Base-by-base conservation (phyloP, 2,888 invertebrate genomes). In the Autographa pulchrina region DNA sequence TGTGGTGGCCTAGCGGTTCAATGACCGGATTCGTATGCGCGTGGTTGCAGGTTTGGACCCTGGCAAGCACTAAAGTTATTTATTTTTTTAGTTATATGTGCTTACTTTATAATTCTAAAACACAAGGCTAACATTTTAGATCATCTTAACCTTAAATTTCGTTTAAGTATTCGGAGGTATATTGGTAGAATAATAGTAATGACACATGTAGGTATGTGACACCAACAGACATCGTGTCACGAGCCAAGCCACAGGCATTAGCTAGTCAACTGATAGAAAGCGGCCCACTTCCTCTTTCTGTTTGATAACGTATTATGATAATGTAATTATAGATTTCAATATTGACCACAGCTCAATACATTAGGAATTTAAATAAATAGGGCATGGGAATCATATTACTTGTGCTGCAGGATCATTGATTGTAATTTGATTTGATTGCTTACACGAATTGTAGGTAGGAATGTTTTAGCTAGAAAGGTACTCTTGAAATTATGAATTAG, bases 201-300 rank as follows among this genome's bases (percentile, higher is more conserved):
- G 20, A 58, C 31, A 32, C 65, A n/a, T 43, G 14, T n/a, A n/a
- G n/a, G n/a, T 52, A 13, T 58, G 13, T 11, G 32, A 65, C 18
- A 75, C 35, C 20, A n/a, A n/a, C n/a, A 38, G 38, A 38, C 38
- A 8, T 38, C 25, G 25, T 25, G 25, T 25, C 25, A 25, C 25
- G 25, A 25, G 25, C 25, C 1, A 25, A 25, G 41, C 13, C 41
- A 41, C 13, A 59, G 32, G 2, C 35, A 68, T 38, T 6, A 66
- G 25, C 14, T 60, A 18, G 52, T 14, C 43, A 13, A 35, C 41
- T 65, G 78, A 72, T 65, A 61, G 67, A 69, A 72, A 72, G 66
- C 56, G 18, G 32, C 48, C 52, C 43, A 65, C 43, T 74, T 77
- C 68, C 77, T 65, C 74, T 68, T 67, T 56, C 66, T 25, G 31